phyloP scores from a whole-genome alignment of 2,888 invertebrate species.

The Drosophila mayaguana region DNA sequence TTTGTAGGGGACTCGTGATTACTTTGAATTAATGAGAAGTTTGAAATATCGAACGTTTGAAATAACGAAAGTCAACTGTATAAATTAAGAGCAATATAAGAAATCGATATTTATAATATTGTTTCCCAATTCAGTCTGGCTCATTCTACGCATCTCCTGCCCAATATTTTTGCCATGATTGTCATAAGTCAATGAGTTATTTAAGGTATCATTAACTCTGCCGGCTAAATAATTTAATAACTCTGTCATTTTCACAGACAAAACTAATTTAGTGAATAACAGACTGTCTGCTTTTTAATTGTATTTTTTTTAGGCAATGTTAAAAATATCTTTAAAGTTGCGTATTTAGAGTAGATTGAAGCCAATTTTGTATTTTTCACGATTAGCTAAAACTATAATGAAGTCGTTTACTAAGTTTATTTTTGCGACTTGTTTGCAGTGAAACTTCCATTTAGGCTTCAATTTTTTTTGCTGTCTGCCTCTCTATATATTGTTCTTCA shows the following conservation, averaged over 20 bases:
- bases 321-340: background rate
- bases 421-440: background rate
- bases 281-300: background rate
- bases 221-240: background rate
- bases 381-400: background rate
- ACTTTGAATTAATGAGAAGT: too few relatives aligned
- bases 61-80: too few relatives aligned
- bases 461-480: too few relatives aligned
- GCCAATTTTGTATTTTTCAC: background rate
- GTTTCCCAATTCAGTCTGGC: too few relatives aligned
- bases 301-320: background rate
- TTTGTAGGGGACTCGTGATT: too few relatives aligned
- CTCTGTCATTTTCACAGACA: background rate
- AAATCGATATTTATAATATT: background rate
- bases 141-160: background rate
- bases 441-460: background rate
- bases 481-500: too few relatives aligned
- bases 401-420: background rate
- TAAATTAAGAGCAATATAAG: background rate
- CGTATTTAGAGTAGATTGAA: background rate
- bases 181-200: background rate
- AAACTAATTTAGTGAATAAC: conserved; percentile 1
- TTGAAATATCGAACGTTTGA: too few relatives aligned
- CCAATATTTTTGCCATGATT: background rate
- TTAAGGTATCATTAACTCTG: background rate